phyloP scores from a whole-genome alignment of 2,888 invertebrate species.

The Epinotia brunnichana region DNA sequence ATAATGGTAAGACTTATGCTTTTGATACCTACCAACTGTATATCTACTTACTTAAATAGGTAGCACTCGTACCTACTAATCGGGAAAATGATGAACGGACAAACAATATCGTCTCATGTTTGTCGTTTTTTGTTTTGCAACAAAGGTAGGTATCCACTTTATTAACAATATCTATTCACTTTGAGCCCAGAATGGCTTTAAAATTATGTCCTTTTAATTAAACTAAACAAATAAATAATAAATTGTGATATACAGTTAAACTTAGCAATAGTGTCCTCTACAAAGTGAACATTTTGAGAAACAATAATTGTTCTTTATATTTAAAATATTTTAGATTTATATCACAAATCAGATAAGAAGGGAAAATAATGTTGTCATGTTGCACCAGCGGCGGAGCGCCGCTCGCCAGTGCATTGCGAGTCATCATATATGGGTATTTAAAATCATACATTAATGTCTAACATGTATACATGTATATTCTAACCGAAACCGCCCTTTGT shows the following conservation, averaged over 20 bases:
- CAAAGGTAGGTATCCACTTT: constrained; percentile 54
- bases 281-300: constrained; percentile 50
- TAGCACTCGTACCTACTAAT: constrained; percentile 56
- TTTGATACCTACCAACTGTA: constrained; percentile 59
- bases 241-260: constrained; percentile 55
- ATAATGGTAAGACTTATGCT: constrained; percentile 56
- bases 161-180: constrained; percentile 52
- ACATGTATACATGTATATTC: constrained; percentile 59
- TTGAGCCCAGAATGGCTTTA: constrained; percentile 68
- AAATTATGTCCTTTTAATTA: constrained; percentile 49
- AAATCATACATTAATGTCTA: constrained; percentile 51
- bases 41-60: constrained; percentile 66
- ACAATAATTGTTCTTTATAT: constrained; percentile 56
- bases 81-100: constrained; percentile 60
- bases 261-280: constrained; percentile 45
- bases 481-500: constrained; percentile 70
- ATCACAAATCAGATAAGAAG: constrained; percentile 56
- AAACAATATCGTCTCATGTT: constrained; percentile 55
- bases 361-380: constrained; percentile 58
- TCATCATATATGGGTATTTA: constrained; percentile 32
- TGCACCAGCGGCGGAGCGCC: constrained; percentile 59
- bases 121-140: constrained; percentile 46
- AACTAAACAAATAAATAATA: constrained; percentile 65
- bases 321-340: constrained; percentile 51
- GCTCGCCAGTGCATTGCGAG: constrained; percentile 41